Evolutionary conservation across 2,797 vertebrate species (phyloP).

Genomic region (Falco concolor): DNA sequence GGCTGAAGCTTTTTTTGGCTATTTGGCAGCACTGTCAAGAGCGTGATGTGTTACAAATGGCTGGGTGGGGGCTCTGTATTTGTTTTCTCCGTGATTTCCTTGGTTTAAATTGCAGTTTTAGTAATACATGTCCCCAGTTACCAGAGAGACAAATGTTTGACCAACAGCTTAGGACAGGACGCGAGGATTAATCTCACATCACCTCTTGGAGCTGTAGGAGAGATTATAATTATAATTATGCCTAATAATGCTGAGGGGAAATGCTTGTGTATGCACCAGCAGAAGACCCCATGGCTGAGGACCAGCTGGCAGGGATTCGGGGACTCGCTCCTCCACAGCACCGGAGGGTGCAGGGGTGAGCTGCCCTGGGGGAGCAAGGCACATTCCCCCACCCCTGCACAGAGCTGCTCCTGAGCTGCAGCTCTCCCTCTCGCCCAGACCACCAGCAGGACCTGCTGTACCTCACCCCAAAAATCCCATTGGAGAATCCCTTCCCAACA

Average conservation of each 20-base stretch:
- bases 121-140: neutral
- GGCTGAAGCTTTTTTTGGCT: neutral
- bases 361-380: rapidly evolving
- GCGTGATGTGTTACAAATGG: neutral
- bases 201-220: neutral
- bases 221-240: neutral
- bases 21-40: constrained; percentile 1
- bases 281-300: neutral
- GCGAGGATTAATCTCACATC: neutral
- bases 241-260: rapidly evolving
- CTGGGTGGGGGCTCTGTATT: neutral
- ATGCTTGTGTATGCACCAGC: neutral
- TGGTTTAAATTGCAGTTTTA: neutral
- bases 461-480: neutral
- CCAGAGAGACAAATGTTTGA: neutral
- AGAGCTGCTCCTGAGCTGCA: neutral
- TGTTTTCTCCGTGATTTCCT: constrained; percentile 2
- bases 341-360: too few species aligned
- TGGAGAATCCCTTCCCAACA: neutral
- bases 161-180: neutral
- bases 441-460: neutral
- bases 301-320: rapidly evolving
- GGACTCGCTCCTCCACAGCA: rapidly evolving
- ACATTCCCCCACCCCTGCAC: neutral
- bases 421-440: neutral